Conservation (phyloP, 2,797 vertebrate species). For the Lithobates pipiens region DNA sequence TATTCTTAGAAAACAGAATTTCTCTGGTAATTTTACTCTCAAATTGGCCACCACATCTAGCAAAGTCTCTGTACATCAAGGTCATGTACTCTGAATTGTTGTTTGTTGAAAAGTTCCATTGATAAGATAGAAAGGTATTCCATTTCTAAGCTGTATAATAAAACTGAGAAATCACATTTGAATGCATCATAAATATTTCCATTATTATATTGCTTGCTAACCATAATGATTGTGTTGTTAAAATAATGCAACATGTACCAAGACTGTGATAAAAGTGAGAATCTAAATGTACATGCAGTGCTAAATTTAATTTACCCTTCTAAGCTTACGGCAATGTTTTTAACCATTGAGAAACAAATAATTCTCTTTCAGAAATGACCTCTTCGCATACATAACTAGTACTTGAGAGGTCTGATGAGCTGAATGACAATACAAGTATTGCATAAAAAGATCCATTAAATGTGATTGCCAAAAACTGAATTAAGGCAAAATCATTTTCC, state of each 20-base stretch:
- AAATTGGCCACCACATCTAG: too few relatives aligned
- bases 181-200: conserved; percentile 54
- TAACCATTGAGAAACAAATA: conserved; percentile 50
- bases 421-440: conserved; percentile 54
- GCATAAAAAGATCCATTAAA: conserved; percentile 56
- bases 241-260: conserved; percentile 53
- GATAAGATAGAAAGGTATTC: neutral
- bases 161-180: conserved; percentile 43
- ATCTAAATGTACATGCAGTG: conserved; percentile 54
- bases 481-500: conserved; percentile 55
- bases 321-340: conserved; percentile 57
- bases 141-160: conserved; percentile 31
- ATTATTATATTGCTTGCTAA: conserved; percentile 40
- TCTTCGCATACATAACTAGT: conserved; percentile 58
- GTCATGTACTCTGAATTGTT: too few relatives aligned
- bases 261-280: conserved; percentile 51
- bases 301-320: conserved; percentile 57
- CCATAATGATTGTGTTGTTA: conserved; percentile 59
- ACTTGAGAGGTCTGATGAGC: conserved; percentile 53
- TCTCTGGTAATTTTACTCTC: too few relatives aligned
- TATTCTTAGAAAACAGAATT: too few relatives aligned
- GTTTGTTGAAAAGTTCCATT: neutral
- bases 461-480: conserved; percentile 60
- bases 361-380: conserved; percentile 54
- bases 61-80: too few relatives aligned